These are phyloP conservation scores for Chelonus insularis DNA, from an alignment of 1,140 invertebrate genomes.

Conservation along the genomic window DNA sequence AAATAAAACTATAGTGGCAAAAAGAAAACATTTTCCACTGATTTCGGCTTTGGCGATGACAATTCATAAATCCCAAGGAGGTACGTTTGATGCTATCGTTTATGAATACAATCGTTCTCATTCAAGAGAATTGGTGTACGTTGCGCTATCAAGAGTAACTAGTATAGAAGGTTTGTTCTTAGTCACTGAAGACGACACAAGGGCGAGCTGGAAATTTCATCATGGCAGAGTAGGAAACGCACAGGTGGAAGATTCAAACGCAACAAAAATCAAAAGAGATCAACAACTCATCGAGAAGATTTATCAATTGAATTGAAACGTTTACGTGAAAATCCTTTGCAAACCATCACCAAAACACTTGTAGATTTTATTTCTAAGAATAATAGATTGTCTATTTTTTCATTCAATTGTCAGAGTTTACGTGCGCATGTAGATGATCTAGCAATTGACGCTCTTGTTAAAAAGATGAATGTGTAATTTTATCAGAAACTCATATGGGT, in stretches of 20 bases:
- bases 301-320: too few species aligned
- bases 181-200: not conserved
- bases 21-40: slow-evolving; percentile 40
- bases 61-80: slow-evolving; percentile 37
- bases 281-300: too few species aligned
- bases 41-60: slow-evolving; percentile 38
- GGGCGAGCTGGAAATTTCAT: slow-evolving; percentile 11
- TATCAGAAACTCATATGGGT: slow-evolving; percentile 22
- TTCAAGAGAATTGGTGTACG: slow-evolving; percentile 28
- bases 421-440: slow-evolving; percentile 15
- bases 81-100: slow-evolving; percentile 32
- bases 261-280: too few species aligned
- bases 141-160: slow-evolving; percentile 12
- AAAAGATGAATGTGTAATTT: slow-evolving; percentile 18
- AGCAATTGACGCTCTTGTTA: slow-evolving; percentile 11
- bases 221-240: slow-evolving; percentile 2
- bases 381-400: slow-evolving; percentile 11
- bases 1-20: slow-evolving; percentile 20
- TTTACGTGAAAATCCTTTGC: not conserved
- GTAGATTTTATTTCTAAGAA: slow-evolving; percentile 3
- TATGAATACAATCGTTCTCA: slow-evolving; percentile 28
- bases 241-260: too few species aligned
- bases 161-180: slow-evolving; percentile 7
- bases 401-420: too few species aligned
- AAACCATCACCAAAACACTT: not conserved